A percentile compares a stretch with the other conserved stretches of the same genome.
Conservation (phyloP, 2,113 vertebrate genomes). For the Daubentonia madagascariensis region DNA sequence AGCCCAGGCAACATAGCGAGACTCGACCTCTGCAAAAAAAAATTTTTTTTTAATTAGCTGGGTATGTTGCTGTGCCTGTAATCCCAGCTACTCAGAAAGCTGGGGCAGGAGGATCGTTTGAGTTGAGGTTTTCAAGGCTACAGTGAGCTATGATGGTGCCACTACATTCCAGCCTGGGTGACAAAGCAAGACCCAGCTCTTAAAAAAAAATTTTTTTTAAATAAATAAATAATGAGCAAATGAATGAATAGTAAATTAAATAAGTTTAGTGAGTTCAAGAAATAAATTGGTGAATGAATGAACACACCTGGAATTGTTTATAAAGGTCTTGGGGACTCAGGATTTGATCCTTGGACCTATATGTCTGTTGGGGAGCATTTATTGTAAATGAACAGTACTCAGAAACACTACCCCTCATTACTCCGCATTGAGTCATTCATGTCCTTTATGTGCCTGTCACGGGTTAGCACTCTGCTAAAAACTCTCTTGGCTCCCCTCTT, state of each 20-base stretch:
- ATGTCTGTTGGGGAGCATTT: neutral
- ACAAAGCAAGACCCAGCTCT: too few relatives aligned
- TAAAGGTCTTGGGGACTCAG: neutral
- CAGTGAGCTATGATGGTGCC: too few relatives aligned
- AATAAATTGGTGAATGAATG: neutral
- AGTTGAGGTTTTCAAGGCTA: too few relatives aligned
- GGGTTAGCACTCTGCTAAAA: neutral
- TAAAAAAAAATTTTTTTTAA: neutral
- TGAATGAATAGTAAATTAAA: neutral
- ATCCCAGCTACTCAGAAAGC: too few relatives aligned
- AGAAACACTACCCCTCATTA: too few relatives aligned
- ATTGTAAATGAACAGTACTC: neutral
- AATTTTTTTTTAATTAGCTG: too few relatives aligned
- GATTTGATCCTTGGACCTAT: neutral
- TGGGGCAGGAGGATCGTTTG: too few relatives aligned
- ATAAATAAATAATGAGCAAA: slow-evolving; percentile 6
- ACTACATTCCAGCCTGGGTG: too few relatives aligned
- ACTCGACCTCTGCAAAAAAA: too few relatives aligned
- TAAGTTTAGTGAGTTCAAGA: neutral
- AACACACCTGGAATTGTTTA: neutral
- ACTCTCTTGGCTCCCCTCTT: neutral
- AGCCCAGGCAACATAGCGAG: too few relatives aligned
- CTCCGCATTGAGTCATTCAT: neutral
- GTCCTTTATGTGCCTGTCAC: neutral
- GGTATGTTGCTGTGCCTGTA: too few relatives aligned